Evolutionary conservation across 2,797 vertebrate genomes (phyloP).

Genomic region (Sebastiscus tertius): DNA sequence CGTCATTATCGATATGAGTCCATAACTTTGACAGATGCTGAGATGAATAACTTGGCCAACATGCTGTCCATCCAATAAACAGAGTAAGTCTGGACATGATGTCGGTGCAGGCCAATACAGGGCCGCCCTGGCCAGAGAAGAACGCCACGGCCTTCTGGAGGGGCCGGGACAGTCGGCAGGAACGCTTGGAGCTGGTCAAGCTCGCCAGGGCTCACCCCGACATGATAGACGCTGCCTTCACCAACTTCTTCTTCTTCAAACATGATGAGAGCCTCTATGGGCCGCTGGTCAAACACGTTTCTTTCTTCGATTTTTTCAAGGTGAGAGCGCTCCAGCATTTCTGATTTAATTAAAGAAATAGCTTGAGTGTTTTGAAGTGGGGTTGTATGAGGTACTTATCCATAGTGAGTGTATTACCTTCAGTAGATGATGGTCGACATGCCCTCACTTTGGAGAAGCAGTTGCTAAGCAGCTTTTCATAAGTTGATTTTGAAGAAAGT

Average conservation of each 20-base stretch:
- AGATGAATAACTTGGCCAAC: background rate
- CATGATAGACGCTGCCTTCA: slow-evolving; percentile 93
- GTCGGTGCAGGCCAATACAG: slow-evolving; percentile 96
- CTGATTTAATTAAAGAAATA: background rate
- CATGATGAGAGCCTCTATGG: slow-evolving; percentile 95
- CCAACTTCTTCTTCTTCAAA: slow-evolving; percentile 99
- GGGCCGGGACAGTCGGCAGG: slow-evolving; percentile 94
- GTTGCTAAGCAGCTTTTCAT: background rate
- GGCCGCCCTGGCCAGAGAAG: slow-evolving; percentile 91
- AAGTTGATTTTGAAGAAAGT: background rate
- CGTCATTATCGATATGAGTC: background rate
- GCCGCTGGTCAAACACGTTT: slow-evolving; percentile 95
- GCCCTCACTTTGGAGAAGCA: fast-evolving
- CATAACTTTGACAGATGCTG: background rate
- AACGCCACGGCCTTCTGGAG: slow-evolving; percentile 94
- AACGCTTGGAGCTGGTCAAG: slow-evolving; percentile 96
- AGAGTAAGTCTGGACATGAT: slow-evolving; percentile 99
- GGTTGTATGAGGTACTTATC: no score
- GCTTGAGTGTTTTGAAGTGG: fast-evolving
- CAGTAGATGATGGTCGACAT: fast-evolving
- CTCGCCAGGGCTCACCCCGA: slow-evolving; percentile 88
- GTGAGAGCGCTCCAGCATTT: slow-evolving; percentile 70
- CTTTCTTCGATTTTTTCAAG: slow-evolving; percentile 99
- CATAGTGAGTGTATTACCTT: no score
- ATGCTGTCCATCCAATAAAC: slow-evolving; percentile 16